Base-by-base conservation (phyloP, 2,113 vertebrate species). In the Microcebus ravelobensis region DNA sequence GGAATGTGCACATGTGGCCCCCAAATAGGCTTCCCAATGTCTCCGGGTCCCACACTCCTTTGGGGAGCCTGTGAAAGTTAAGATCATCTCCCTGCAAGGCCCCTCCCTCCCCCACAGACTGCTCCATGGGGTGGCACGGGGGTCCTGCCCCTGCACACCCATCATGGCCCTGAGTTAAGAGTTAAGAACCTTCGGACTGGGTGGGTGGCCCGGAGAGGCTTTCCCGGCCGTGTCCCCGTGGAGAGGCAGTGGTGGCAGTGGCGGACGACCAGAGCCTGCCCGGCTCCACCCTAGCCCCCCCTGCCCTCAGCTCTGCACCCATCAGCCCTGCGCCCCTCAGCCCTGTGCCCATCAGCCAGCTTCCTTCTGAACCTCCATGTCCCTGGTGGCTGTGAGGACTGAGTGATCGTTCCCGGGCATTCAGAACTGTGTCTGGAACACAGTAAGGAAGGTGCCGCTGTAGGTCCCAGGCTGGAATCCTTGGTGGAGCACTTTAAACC, bases 151-250 rank as follows among this genome's bases (percentile, higher is more conserved):
- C 73, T 79, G 74, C 34, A 2, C 50, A 34, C 27, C 14, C n/a
- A 18, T 2, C 21, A 7, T 15, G 70, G 36, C 36, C 39, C 27
- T 4, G 25, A 67, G 76, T 52, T 48, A 94, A 34, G n/a, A 67
- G 45, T 20, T 77, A 29, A 52, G 71, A 34, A 52, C 0, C 59
- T 73, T 31, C 36, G 34, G 34, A 79, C 17, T 7, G 0, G 13
- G 8, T 27, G 70, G 27, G 11, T 31, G 45, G 14, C n/a, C 63
- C 1, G 2, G 21, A 10, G 20, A 25, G 48, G 9, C 34, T 90
- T 63, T 27, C 3, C 25, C 6, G 0, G 8, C 3, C 34, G 18
- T 52, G 81, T 36, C 8, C 13, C 0, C 7, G 25, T 36, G 34
- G 36, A 67, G 67, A 89, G 79, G 27, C 17, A 18, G 25, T 5